These are phyloP conservation scores for Adrianichthys oophorus DNA, from an alignment of 2,797 vertebrate genomes.

Conservation along the genomic window DNA sequence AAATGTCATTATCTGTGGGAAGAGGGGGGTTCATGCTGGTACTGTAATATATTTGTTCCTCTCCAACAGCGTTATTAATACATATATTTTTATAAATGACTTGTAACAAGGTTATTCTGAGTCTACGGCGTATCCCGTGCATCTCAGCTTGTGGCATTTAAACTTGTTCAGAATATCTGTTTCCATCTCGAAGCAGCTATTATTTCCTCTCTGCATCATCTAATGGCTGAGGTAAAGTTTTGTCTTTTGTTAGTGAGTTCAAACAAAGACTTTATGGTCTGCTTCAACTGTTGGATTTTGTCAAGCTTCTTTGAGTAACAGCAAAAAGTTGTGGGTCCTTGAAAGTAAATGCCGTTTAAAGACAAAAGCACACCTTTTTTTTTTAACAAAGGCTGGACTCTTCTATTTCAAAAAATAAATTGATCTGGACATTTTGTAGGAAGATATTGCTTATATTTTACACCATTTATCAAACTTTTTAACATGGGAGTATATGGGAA, in stretches of 20 bases:
- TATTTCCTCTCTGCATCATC: neutral
- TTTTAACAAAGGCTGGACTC: too few relatives aligned
- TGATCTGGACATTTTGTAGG: too few relatives aligned
- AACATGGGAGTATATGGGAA: too few relatives aligned
- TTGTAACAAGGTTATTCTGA: constrained; percentile 52
- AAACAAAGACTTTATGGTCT: too few relatives aligned
- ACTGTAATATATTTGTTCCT: constrained; percentile 39
- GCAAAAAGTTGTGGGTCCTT: too few relatives aligned
- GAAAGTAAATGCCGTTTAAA: too few relatives aligned
- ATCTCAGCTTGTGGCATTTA: constrained; percentile 19
- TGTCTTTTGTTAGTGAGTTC: too few relatives aligned
- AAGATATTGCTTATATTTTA: too few relatives aligned
- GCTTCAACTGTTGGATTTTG: neutral
- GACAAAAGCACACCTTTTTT: too few relatives aligned
- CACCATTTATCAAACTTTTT: too few relatives aligned
- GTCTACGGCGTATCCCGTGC: constrained; percentile 15
- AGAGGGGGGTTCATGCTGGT: constrained; percentile 3
- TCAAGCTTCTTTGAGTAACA: neutral
- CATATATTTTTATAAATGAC: constrained; percentile 29
- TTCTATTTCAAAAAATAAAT: too few relatives aligned
- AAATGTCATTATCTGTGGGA: constrained; percentile 54
- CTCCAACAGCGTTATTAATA: constrained; percentile 54
- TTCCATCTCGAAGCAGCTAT: constrained; percentile 1
- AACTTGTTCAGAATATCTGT: constrained; percentile 3
- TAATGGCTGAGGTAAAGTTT: neutral